A percentile compares a stretch with the other conserved stretches of the same genome.
Conservation (phyloP, 2,113 vertebrate genomes). For the Micromys minutus region DNA sequence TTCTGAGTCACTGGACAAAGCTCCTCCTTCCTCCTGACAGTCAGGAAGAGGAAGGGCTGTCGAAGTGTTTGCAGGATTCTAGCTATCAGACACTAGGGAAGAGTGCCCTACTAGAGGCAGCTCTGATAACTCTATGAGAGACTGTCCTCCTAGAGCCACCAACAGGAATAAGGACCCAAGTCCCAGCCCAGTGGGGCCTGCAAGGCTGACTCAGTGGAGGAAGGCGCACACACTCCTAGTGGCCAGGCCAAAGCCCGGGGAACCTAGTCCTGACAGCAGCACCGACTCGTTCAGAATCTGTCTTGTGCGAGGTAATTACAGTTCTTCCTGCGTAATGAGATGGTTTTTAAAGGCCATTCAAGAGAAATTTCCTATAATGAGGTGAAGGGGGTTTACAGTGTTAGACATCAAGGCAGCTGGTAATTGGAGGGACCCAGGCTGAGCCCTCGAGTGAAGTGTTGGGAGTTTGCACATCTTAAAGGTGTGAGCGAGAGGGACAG, state of each 20-base stretch:
- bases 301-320: conserved; percentile 86
- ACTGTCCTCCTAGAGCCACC: background rate
- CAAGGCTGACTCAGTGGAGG: background rate
- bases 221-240: conserved; percentile 64
- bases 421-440: conserved; percentile 83
- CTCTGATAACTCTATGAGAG: background rate
- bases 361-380: conserved; percentile 88
- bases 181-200: background rate
- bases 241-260: conserved; percentile 34
- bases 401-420: conserved; percentile 84
- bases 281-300: conserved; percentile 81
- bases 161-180: background rate
- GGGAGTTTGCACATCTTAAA: conserved; percentile 75
- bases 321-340: conserved; percentile 87
- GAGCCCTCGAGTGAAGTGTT: conserved; percentile 78
- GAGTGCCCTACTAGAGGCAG: background rate
- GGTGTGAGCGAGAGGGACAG: background rate
- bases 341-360: conserved; percentile 89
- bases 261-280: conserved; percentile 71
- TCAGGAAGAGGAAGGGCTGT: background rate
- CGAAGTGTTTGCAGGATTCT: background rate
- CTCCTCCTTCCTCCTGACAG: background rate
- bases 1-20: background rate
- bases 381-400: conserved; percentile 87
- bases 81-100: background rate